Conservation (phyloP, 2,888 invertebrate species). For the Noctua comes region DNA sequence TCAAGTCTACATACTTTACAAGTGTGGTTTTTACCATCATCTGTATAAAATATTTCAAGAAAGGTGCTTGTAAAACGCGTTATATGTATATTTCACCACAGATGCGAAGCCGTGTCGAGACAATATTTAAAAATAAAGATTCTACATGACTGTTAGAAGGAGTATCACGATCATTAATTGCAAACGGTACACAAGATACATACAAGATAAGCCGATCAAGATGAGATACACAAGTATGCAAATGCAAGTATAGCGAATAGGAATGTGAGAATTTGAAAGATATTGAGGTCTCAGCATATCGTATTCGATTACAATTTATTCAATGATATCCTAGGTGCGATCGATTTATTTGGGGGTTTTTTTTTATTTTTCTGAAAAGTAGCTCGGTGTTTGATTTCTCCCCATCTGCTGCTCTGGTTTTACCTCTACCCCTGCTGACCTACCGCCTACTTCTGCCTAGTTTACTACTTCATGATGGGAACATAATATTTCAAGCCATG, state of each 20-base stretch:
- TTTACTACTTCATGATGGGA: too few species aligned
- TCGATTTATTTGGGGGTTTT: too few species aligned
- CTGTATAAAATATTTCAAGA: background rate
- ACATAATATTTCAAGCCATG: too few species aligned
- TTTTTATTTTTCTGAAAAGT: background rate
- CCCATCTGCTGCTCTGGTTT: too few species aligned
- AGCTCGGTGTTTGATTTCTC: background rate
- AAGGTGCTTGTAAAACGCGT: background rate
- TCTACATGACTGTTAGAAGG: background rate
- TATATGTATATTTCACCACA: background rate
- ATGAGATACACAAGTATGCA: constrained; percentile 33
- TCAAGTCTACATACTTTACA: background rate
- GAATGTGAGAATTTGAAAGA: constrained; percentile 17
- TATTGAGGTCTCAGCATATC: background rate
- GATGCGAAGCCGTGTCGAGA: background rate
- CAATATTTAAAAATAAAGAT: background rate
- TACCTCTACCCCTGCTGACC: background rate
- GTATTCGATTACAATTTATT: constrained; percentile 10
- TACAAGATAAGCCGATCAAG: constrained; percentile 22
- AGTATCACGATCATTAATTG: constrained; percentile 12
- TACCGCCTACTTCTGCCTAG: background rate
- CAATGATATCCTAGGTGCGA: background rate
- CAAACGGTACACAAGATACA: constrained; percentile 16
- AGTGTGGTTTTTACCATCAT: background rate
- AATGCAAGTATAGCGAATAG: constrained; percentile 10